phyloP scores from a whole-genome alignment of 64 coral and sea anemone species.

The Astreopora myriophthalma region DNA sequence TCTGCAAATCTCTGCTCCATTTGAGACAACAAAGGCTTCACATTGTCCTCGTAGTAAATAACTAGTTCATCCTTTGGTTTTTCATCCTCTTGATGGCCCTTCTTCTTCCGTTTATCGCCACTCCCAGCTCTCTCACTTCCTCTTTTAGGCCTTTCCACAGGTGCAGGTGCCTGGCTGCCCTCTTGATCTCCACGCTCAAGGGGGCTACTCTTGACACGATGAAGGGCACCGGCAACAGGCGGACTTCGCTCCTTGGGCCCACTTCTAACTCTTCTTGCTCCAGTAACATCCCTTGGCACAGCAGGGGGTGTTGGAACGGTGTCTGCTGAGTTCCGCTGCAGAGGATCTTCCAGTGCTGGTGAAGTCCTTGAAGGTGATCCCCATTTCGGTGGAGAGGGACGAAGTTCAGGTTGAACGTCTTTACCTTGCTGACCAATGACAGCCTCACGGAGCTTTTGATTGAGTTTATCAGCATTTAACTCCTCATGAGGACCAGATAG shows the following conservation, averaged over 20 bases:
- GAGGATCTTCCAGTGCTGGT: neutral
- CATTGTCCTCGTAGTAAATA: conserved; percentile 72
- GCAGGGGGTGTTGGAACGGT: conserved; percentile 63
- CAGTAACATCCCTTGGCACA: conserved; percentile 38
- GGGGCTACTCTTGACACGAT: conserved; percentile 40
- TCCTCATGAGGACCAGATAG: conserved; percentile 17
- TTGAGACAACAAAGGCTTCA: conserved; percentile 74
- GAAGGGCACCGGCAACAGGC: conserved; percentile 34
- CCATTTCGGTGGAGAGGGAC: conserved; percentile 85
- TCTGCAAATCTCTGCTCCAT: conserved; percentile 81
- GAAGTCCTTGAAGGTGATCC: conserved; percentile 50
- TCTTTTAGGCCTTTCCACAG: conserved; percentile 43
- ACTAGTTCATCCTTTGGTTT: conserved; percentile 81
- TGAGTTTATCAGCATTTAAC: conserved; percentile 37
- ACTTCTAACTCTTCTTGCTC: conserved; percentile 80
- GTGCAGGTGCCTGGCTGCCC: neutral
- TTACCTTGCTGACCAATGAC: neutral
- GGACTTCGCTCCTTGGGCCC: conserved; percentile 84
- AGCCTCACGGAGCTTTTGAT: conserved; percentile 10
- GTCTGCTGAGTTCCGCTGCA: conserved; percentile 63
- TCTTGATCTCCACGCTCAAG: neutral
- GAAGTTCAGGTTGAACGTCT: conserved; percentile 20
- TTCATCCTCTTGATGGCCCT: conserved; percentile 23
- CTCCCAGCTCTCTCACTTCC: conserved; percentile 63
- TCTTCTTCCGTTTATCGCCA: conserved; percentile 87